Conservation (phyloP, 2,888 invertebrate species). For the Rhagophthalmus giganteus region DNA sequence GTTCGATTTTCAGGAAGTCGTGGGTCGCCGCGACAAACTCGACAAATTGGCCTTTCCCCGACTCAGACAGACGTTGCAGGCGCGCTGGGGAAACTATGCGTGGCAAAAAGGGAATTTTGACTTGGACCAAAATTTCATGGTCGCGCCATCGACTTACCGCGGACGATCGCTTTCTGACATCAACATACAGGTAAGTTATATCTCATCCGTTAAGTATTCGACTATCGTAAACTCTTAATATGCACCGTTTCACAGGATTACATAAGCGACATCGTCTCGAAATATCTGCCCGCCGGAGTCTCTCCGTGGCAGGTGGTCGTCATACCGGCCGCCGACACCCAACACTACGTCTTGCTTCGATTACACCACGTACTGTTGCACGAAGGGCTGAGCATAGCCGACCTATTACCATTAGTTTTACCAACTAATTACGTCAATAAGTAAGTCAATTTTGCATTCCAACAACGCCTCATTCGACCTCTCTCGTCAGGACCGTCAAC, state of each 20-base stretch:
- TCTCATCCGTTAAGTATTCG: too few relatives aligned
- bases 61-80: constrained; percentile 67
- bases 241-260: constrained; percentile 64
- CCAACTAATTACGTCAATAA: constrained; percentile 40
- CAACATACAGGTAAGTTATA: constrained; percentile 73
- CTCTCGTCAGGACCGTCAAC: constrained; percentile 13
- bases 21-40: constrained; percentile 61
- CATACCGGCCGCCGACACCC: constrained; percentile 64
- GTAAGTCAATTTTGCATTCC: too few relatives aligned
- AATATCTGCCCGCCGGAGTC: constrained; percentile 70
- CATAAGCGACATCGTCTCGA: constrained; percentile 75
- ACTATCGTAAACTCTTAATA: neutral
- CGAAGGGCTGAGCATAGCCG: constrained; percentile 74
- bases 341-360: constrained; percentile 71
- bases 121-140: constrained; percentile 70
- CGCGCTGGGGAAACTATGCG: constrained; percentile 77
- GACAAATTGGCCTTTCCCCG: constrained; percentile 68
- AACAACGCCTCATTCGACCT: too few relatives aligned
- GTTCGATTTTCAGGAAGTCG: constrained; percentile 58
- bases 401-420: constrained; percentile 68
- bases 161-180: constrained; percentile 70
- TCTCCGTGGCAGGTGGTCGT: constrained; percentile 83
- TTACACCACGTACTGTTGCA: constrained; percentile 76
- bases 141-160: constrained; percentile 66
- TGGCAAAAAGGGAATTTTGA: constrained; percentile 67